These are phyloP conservation scores for Balearica regulorum DNA, from an alignment of 2,797 vertebrate species.

Conservation along the genomic window DNA sequence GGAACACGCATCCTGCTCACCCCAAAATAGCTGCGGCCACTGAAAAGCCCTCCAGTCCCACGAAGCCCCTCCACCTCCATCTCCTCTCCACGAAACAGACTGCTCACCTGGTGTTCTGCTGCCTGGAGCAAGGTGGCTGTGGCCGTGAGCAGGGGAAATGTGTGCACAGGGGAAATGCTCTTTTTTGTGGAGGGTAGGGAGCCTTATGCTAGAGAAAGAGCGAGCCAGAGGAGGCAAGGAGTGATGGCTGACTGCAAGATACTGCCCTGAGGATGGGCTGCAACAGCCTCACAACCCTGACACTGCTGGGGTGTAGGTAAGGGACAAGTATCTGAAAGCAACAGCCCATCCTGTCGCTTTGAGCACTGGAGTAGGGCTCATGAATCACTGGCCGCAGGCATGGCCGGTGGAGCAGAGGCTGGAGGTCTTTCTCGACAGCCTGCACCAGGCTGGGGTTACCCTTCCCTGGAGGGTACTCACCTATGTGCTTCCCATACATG, in stretches of 20 bases:
- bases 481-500: slow-evolving; percentile 97
- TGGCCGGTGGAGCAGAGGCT: background rate
- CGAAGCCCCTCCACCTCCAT: background rate
- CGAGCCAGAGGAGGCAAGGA: background rate
- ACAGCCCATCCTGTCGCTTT: background rate
- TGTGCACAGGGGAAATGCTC: rapidly evolving
- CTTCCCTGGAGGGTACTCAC: slow-evolving; percentile 76
- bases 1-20: background rate
- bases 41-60: background rate
- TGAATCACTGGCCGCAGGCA: rapidly evolving
- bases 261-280: background rate
- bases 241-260: background rate
- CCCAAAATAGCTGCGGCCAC: background rate
- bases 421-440: background rate
- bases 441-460: background rate
- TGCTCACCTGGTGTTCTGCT: background rate
- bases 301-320: background rate
- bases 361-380: background rate
- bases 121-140: background rate
- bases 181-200: background rate
- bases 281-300: background rate
- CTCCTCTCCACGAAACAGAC: background rate
- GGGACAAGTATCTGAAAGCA: background rate
- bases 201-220: background rate
- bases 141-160: background rate